Evolutionary conservation across 1,140 invertebrate species (phyloP), one percentile per base, ranked within the genome.

Genomic region (Nomia melanderi): DNA sequence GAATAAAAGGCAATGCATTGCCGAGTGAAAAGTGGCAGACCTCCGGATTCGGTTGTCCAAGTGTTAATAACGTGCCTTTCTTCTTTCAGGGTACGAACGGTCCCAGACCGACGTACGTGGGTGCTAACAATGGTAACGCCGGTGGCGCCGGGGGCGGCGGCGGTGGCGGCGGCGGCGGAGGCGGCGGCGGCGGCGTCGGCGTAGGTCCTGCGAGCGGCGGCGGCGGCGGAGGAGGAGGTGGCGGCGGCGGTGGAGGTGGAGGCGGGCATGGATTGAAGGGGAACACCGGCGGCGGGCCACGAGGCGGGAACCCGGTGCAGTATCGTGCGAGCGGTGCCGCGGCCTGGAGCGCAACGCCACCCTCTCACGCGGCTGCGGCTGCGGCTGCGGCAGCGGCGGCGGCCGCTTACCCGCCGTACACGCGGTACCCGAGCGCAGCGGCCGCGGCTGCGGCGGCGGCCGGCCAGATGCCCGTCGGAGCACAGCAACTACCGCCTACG

Each of bases 121-220:
- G 92, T 73, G 91, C 91, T 27, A 92, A 92, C 83, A 91, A 91
- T 70, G 91, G 90, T 47, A 91, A 88, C 78, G 90, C 89, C 67
- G 91, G 90, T 39, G 85, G 86, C 78, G 88, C 87, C 25, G 90
- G 88, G 41, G 90, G 85, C 59, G 79, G 74, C 23, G 74, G 79
- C 27, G 69, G 79, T 0, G 83, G 79, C 1, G 64, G 81, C 1
- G 81, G 75, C 2, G 59, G 76, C 9, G 73, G 77, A 4, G 67
- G 81, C 5, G 66, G 79, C 1, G 69, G 79, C 27, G 82, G 86
- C 44, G 78, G 86, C 57, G 84, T 82, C 41, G 88, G 87, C 44
- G 87, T 85, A 31, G 87, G 85, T 79, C 84, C 83, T 29, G 76
- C 78, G 23, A 60, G 64, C 20, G 76, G 75, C 50, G 82, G 75